These are phyloP conservation scores for Dendroctonus valens DNA, from an alignment of 1,140 invertebrate species.

Conservation along the genomic window DNA sequence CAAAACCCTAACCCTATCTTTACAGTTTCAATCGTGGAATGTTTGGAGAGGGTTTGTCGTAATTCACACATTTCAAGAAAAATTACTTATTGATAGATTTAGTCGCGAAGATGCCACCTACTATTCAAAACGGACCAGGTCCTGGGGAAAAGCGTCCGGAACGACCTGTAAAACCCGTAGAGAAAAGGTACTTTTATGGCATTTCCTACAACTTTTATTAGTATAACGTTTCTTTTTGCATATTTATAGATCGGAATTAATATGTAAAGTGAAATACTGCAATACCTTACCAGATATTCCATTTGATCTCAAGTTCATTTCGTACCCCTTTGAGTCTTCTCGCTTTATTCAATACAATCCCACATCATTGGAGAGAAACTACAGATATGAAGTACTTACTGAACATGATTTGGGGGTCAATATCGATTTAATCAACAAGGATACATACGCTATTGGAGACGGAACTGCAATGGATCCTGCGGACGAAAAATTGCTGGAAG, in stretches of 20 bases:
- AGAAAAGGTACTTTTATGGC: slow-evolving; percentile 53
- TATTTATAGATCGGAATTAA: slow-evolving; percentile 74
- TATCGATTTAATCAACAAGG: slow-evolving; percentile 94
- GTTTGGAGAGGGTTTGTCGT: no score
- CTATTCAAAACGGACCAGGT: slow-evolving; percentile 56
- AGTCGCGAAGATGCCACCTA: slow-evolving; percentile 56
- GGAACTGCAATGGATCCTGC: slow-evolving; percentile 73
- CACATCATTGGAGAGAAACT: slow-evolving; percentile 88
- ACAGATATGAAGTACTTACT: slow-evolving; percentile 94
- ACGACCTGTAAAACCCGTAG: slow-evolving; percentile 53
- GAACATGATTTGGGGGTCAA: slow-evolving; percentile 96
- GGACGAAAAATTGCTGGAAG: slow-evolving; percentile 91
- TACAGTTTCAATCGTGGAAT: no score
- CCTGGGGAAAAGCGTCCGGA: slow-evolving; percentile 52
- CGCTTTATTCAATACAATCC: slow-evolving; percentile 95
- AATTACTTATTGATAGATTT: no score
- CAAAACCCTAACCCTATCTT: no score
- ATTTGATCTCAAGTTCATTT: slow-evolving; percentile 97
- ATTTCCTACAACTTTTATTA: not conserved
- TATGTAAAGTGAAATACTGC: slow-evolving; percentile 92
- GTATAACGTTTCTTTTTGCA: no score
- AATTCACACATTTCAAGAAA: no score
- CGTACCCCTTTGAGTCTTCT: slow-evolving; percentile 93
- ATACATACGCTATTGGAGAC: slow-evolving; percentile 82
- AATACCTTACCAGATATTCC: slow-evolving; percentile 97